Base-by-base conservation (phyloP, 2,888 invertebrate genomes). In the Rhimphoctona megacephalus region DNA sequence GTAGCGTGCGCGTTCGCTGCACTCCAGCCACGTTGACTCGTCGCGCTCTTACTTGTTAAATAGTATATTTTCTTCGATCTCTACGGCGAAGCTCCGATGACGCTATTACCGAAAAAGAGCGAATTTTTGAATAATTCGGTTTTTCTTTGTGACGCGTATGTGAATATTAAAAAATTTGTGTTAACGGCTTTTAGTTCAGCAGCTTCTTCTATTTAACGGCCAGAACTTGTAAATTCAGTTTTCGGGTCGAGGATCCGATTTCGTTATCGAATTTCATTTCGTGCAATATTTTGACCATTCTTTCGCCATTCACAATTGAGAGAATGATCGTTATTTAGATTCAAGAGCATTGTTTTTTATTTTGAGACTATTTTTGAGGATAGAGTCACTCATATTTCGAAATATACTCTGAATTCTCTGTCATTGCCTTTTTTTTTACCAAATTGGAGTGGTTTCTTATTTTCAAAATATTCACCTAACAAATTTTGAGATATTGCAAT, bases 1-100 rank as follows among this genome's bases (percentile, higher is more conserved):
- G 80, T 92, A 92, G 92, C 91, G 92, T 92, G 90, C 90, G 92
- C 90, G 49, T 19, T 22, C 69, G 67, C 74, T 33, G 66, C 77
- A 36, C 70, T 78, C 67, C 69, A 69, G 57, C 19, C 54, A 57
- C 69, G 57, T 33, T n/a, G 64, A 39, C 11, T 43, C 72, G 36
- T 54, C 19, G 64, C 22, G 39, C 39, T 74, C 49, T 22, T 22
- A 17, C 25, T 39, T 22, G 22, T 67, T 49, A 52, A 66, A 39
- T 69, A 19, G 39, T 69, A 17, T 61, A 22, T 72, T 72, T 54
- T 54, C 52, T 72, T 33, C 52, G 72, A 52, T 72, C 70, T 70
- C 30, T 70, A 61, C 30, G 30, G 30, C 30, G 52, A 49, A 46
- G 17, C 70, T 70, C 70, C 43, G 17, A 70, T 49, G 49, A 70